phyloP scores from a whole-genome alignment of 2,113 vertebrate species.

The Dipodomys merriami region DNA sequence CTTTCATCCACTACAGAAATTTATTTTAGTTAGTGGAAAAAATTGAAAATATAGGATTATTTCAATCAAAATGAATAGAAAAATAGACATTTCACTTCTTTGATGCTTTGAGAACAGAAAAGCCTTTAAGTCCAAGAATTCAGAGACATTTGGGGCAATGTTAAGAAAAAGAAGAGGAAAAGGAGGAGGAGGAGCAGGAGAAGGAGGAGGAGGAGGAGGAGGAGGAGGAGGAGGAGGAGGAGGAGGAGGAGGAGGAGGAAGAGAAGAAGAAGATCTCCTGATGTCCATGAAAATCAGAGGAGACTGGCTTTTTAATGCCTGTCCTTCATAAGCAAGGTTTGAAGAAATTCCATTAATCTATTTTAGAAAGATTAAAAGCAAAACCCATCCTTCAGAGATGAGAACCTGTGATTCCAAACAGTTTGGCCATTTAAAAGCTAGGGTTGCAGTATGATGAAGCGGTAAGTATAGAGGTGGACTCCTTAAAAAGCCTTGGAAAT shows the following conservation, averaged over 20 bases:
- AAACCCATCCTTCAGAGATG: background rate
- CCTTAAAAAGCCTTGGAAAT: conserved; percentile 29
- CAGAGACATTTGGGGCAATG: conserved; percentile 28
- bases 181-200: background rate
- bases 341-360: conserved; percentile 41
- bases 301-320: conserved; percentile 29
- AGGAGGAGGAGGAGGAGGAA: fast-evolving
- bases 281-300: background rate
- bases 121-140: conserved; percentile 15
- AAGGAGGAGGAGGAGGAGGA: too few species aligned
- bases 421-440: conserved; percentile 30
- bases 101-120: conserved; percentile 19
- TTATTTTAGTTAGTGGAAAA: conserved; percentile 55
- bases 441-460: background rate
- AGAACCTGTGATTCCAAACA: conserved; percentile 37
- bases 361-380: conserved; percentile 45
- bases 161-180: background rate
- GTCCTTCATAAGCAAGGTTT: background rate
- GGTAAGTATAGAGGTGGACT: background rate
- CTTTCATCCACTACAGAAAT: conserved; percentile 49
- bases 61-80: conserved; percentile 53
- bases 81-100: conserved; percentile 36
- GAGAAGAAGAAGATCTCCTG: background rate
- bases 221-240: too few species aligned
- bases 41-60: conserved; percentile 48